Conservation (phyloP, 64 coral and sea anemone genomes). For the Pocillopora verrucosa region DNA sequence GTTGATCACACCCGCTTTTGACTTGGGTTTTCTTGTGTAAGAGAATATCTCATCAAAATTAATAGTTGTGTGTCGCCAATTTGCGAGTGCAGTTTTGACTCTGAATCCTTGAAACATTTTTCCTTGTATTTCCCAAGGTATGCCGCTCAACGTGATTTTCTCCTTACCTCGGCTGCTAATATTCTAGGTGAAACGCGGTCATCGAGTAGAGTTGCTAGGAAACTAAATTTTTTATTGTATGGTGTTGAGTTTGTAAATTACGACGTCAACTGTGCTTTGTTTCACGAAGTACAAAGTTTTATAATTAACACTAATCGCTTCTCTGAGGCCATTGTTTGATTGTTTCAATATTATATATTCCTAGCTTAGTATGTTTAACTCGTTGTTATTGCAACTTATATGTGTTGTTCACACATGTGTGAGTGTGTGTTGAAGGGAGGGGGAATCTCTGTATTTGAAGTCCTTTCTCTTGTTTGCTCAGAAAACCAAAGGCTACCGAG, state of each 20-base stretch:
- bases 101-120: conserved; percentile 7
- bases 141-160: too few species aligned
- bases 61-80: conserved; percentile 5
- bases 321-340: background rate
- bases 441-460: too few species aligned
- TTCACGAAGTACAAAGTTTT: background rate
- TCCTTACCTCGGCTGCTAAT: background rate
- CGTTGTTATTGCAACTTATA: too few species aligned
- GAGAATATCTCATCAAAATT: conserved; percentile 23
- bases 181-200: background rate
- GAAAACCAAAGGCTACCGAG: too few species aligned
- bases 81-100: conserved; percentile 21
- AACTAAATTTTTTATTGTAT: conserved; percentile 1
- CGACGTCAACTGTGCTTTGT: background rate
- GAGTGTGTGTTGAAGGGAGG: too few species aligned
- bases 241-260: background rate
- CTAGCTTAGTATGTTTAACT: too few species aligned
- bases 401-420: too few species aligned
- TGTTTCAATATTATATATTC: too few species aligned
- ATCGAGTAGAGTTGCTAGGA: background rate
- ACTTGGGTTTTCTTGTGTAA: background rate
- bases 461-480: too few species aligned
- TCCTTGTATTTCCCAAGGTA: too few species aligned
- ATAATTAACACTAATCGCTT: background rate
- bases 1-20: background rate